Evolutionary conservation across 2,888 invertebrate genomes (phyloP).

Genomic region (Leucoma salicis): DNA sequence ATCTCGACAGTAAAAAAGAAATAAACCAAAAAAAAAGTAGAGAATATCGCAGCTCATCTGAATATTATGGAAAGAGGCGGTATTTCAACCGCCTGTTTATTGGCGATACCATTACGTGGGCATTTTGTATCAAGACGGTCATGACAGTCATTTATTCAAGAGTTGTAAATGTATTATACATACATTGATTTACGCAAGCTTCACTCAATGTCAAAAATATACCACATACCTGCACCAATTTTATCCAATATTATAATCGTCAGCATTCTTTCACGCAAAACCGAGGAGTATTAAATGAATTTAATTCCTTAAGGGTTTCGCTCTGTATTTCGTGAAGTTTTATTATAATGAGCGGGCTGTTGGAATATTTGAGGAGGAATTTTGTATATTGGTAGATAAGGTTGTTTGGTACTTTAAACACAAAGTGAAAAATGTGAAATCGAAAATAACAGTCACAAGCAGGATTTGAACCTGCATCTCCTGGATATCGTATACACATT

Average conservation of each 20-base stretch:
- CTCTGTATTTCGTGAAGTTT: not conserved
- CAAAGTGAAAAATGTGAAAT: too few relatives aligned
- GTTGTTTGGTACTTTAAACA: too few relatives aligned
- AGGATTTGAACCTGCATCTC: too few relatives aligned
- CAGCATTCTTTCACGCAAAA: not conserved
- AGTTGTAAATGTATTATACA: constrained; percentile 22
- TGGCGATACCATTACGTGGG: constrained; percentile 60
- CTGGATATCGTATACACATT: too few relatives aligned
- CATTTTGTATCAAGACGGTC: constrained; percentile 42
- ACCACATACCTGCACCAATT: not conserved
- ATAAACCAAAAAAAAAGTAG: constrained; percentile 32
- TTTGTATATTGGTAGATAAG: not conserved
- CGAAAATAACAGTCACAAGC: too few relatives aligned
- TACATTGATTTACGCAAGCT: constrained; percentile 6
- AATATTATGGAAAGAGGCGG: constrained; percentile 73
- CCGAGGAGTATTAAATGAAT: not conserved
- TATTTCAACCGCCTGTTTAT: constrained; percentile 43
- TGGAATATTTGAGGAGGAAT: not conserved
- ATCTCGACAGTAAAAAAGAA: constrained; percentile 31
- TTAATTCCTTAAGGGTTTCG: not conserved
- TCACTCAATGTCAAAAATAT: not conserved
- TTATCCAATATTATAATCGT: not conserved
- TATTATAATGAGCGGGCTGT: not conserved
- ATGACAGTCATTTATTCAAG: constrained; percentile 35
- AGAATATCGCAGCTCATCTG: constrained; percentile 63